Evolutionary conservation across 2,113 vertebrate species (phyloP).

Genomic region (Chlorocebus sabaeus): DNA sequence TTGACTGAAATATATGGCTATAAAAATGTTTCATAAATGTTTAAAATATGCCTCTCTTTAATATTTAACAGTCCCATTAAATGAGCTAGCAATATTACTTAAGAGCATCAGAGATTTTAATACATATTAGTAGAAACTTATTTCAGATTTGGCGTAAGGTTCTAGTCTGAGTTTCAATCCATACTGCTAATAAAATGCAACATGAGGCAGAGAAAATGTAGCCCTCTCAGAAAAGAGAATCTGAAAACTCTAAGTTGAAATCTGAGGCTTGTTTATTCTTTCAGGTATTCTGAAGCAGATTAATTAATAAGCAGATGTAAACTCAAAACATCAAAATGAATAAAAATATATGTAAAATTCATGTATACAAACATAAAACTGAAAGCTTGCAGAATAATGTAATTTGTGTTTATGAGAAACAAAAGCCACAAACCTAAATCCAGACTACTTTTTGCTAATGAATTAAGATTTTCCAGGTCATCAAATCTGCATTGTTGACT

Average conservation of each 20-base stretch:
- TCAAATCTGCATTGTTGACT: slow-evolving; percentile 64
- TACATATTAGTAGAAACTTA: slow-evolving; percentile 42
- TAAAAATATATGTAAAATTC: not conserved
- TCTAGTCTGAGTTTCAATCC: slow-evolving; percentile 21
- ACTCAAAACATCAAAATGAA: not conserved
- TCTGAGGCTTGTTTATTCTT: not conserved
- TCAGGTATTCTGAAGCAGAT: not conserved
- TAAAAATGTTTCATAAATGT: slow-evolving; percentile 72
- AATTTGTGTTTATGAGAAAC: slow-evolving; percentile 2
- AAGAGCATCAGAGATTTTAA: slow-evolving; percentile 52
- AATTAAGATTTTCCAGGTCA: slow-evolving; percentile 60
- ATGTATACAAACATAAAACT: not conserved
- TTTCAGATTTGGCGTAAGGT: not conserved
- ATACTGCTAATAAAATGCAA: slow-evolving; percentile 16
- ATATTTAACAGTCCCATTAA: slow-evolving; percentile 68
- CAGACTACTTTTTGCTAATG: slow-evolving; percentile 30
- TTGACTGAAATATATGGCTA: slow-evolving; percentile 61
- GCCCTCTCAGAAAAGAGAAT: not conserved
- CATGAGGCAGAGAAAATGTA: not conserved
- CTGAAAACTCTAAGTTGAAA: not conserved
- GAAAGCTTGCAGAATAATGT: not conserved
- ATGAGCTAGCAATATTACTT: slow-evolving; percentile 68
- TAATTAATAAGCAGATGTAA: not conserved
- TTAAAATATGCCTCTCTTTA: slow-evolving; percentile 67
- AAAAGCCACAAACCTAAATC: slow-evolving; percentile 79